Evolutionary conservation across 1,140 invertebrate genomes (phyloP), one percentile per base, ranked within the genome.

Genomic region (Rhyzopertha dominica): DNA sequence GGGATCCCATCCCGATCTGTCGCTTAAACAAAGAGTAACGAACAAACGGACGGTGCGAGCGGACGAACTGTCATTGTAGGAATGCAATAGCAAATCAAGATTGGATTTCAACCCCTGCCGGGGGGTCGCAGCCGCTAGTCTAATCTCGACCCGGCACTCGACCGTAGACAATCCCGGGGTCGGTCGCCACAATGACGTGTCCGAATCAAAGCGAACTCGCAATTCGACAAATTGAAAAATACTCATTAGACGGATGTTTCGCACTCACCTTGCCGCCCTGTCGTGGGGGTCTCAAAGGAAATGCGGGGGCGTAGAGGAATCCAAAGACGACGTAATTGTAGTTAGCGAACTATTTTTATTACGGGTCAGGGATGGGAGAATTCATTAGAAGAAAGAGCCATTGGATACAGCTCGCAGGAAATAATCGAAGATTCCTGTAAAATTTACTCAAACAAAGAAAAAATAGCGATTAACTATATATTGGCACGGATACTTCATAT

Each of bases 81-180:
- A 67, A 67, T 67, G 65, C 63, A 65, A 65, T 66, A 65, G 59
- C 61, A 66, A 65, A 66, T 67, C 63, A 67, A 66, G 65, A 67
- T 67, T 66, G 65, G 65, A 66, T 67, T 67, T 66, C 63, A 56
- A 51, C 52, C 60, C 59, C 56, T 49, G 41, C 45, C 40, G 47
- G 52, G n/a, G 52, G 60, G 58, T 60, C 56, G 53, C 43, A 47
- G 53, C 49, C 54, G 58, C 59, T 66, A 66, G 62, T 66, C 60
- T 66, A 66, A 66, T 66, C 63, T 66, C 57, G 57, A 62, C 61
- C 57, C 63, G 43, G 57, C 61, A 63, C 61, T 60, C 56, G 54
- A 51, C 43, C 50, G 30, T 44, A 37, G 39, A 36, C 46, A 34
- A 47, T 30, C 31, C 42, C 14, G 32, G 37, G 32, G 34, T 40